phyloP scores from a whole-genome alignment of 2,888 invertebrate species.

The Drosophila borealis region DNA sequence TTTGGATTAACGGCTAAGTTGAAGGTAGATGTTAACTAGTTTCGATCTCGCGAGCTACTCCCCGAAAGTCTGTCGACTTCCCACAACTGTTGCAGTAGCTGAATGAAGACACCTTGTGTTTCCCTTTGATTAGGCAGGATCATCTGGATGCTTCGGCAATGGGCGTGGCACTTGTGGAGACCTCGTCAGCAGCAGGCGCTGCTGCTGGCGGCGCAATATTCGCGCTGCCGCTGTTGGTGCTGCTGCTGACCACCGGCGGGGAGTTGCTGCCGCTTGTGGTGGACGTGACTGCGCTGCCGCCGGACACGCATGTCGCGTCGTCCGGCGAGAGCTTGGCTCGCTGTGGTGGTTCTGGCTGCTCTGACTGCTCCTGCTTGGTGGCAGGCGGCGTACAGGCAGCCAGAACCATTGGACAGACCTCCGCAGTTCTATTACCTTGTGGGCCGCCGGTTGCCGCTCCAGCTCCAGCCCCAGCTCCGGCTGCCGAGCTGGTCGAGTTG shows the following conservation, averaged over 20 bases:
- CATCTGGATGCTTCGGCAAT: slow-evolving; percentile 61
- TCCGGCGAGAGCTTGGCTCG: slow-evolving; percentile 46
- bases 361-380: slow-evolving; percentile 10
- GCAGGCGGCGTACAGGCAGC: slow-evolving; percentile 25
- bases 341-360: slow-evolving; percentile 30
- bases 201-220: slow-evolving; percentile 11
- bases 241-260: slow-evolving; percentile 84
- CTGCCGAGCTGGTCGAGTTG: slow-evolving; percentile 23
- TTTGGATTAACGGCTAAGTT: slow-evolving; percentile 70
- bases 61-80: neutral
- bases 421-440: slow-evolving; percentile 68
- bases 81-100: slow-evolving; percentile 4
- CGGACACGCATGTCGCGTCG: slow-evolving; percentile 14
- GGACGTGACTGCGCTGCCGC: slow-evolving; percentile 79
- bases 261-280: slow-evolving; percentile 82
- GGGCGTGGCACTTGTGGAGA: slow-evolving; percentile 81
- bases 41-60: slow-evolving; percentile 54
- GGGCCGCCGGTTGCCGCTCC: slow-evolving; percentile 20
- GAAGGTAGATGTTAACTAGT: slow-evolving; percentile 80
- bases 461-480: neutral
- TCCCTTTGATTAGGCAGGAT: slow-evolving; percentile 25
- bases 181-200: slow-evolving; percentile 68
- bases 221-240: slow-evolving; percentile 74
- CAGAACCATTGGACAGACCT: slow-evolving; percentile 55
- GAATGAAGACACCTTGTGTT: slow-evolving; percentile 15